Percentiles rank a stretch among this genome's conserved stretches.
Evolutionary conservation across 2,888 invertebrate species (phyloP).

Genomic region (Philonicus albiceps): DNA sequence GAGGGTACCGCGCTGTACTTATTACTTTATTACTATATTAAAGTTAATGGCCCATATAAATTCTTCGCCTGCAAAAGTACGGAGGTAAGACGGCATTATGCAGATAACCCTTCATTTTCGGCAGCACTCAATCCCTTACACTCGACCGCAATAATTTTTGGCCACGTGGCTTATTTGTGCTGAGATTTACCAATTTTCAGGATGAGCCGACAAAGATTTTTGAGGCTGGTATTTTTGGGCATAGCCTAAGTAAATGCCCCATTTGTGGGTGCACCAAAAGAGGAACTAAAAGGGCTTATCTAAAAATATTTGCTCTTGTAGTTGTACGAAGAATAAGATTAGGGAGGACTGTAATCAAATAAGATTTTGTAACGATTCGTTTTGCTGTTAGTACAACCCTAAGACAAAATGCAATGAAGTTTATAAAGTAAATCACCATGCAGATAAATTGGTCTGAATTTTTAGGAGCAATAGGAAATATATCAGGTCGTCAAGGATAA

Average conservation of each 20-base stretch:
- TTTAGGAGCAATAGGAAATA: too few species aligned
- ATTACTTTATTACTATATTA: background rate
- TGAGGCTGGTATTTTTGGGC: background rate
- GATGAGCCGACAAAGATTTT: background rate
- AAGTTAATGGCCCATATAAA: background rate
- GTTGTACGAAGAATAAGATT: background rate
- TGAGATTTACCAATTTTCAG: background rate
- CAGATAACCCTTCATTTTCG: constrained; percentile 25
- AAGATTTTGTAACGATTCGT: background rate
- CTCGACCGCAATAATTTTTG: background rate
- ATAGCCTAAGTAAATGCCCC: background rate
- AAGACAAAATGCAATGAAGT: background rate
- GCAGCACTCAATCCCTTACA: background rate
- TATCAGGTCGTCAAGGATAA: too few species aligned
- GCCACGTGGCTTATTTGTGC: constrained; percentile 26
- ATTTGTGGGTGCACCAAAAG: background rate
- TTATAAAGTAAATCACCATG: background rate
- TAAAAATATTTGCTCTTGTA: background rate
- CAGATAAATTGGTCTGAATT: too few species aligned
- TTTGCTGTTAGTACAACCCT: background rate
- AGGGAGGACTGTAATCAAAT: background rate
- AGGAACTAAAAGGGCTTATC: background rate
- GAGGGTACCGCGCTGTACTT: background rate
- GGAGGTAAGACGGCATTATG: background rate
- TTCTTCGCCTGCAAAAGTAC: background rate